A percentile compares a stretch with the other conserved stretches of the same genome.
phyloP scores from a whole-genome alignment of 1,140 invertebrate genomes.

The Maniola jurtina region DNA sequence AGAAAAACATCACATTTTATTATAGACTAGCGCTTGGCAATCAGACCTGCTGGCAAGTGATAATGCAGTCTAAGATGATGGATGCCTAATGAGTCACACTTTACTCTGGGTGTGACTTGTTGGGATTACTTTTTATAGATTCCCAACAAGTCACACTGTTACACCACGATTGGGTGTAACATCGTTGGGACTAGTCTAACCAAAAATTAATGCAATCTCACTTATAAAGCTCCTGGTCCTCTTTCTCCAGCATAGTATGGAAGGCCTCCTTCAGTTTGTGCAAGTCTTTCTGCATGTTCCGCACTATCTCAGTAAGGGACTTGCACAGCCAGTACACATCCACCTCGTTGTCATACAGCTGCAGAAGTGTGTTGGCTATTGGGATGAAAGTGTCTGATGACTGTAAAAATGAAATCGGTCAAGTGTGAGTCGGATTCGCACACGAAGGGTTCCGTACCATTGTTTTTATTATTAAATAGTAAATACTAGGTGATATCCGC shows the following conservation, averaged over 20 bases:
- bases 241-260: conserved; percentile 83
- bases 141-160: too few relatives aligned
- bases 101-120: too few relatives aligned
- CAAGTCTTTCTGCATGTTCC: conserved; percentile 82
- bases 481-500: too few relatives aligned
- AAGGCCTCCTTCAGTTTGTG: conserved; percentile 83
- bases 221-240: conserved; percentile 84
- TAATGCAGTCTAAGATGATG: too few relatives aligned
- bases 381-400: conserved; percentile 80
- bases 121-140: too few relatives aligned
- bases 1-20: background rate
- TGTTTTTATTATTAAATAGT: too few relatives aligned
- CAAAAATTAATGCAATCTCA: conserved; percentile 34
- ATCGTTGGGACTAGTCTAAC: too few relatives aligned
- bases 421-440: background rate
- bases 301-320: conserved; percentile 84
- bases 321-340: conserved; percentile 90
- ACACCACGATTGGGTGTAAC: too few relatives aligned
- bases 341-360: conserved; percentile 84
- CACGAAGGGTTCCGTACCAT: too few relatives aligned
- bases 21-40: too few relatives aligned
- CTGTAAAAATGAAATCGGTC: conserved; percentile 36
- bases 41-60: too few relatives aligned
- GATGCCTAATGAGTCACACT: too few relatives aligned
- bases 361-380: conserved; percentile 84